These are phyloP conservation scores for Paramormyrops hopkinsi DNA, from an alignment of 2,797 vertebrate genomes.

Conservation along the genomic window DNA sequence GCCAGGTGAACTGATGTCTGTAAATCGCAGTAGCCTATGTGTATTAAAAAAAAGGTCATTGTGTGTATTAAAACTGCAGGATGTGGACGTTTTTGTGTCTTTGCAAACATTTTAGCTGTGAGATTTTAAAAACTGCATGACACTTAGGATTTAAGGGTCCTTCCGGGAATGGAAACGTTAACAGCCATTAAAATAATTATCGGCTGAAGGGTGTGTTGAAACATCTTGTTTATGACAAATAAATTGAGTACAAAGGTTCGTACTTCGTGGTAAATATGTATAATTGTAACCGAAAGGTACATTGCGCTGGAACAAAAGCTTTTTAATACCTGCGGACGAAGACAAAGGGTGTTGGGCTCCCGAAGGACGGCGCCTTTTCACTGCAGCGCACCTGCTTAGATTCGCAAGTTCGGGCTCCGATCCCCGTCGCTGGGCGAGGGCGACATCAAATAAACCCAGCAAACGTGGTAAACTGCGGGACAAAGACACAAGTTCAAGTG, in stretches of 20 bases:
- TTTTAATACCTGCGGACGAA: neutral
- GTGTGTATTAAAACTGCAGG: neutral
- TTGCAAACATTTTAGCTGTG: neutral
- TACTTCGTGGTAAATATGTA: neutral
- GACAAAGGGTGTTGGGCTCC: neutral
- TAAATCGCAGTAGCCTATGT: neutral
- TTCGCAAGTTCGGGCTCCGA: neutral
- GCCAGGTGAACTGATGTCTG: neutral
- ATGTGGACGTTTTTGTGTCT: neutral
- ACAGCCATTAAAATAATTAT: neutral
- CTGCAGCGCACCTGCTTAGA: neutral
- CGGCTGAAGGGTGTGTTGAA: neutral
- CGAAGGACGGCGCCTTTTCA: neutral
- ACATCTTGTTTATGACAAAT: neutral
- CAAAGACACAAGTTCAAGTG: slow-evolving; percentile 57
- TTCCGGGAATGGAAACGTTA: neutral
- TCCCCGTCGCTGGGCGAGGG: neutral
- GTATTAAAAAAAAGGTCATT: neutral
- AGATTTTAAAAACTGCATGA: neutral
- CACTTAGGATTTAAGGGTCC: neutral
- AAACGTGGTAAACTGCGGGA: slow-evolving; percentile 26
- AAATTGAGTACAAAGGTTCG: neutral
- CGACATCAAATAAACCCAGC: slow-evolving; percentile 48
- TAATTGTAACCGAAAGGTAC: neutral
- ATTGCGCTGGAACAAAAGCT: neutral